A percentile compares a stretch with the other conserved stretches of the same genome.
These are phyloP conservation scores for Adrianichthys oophorus DNA, from an alignment of 2,797 vertebrate genomes.

Conservation along the genomic window DNA sequence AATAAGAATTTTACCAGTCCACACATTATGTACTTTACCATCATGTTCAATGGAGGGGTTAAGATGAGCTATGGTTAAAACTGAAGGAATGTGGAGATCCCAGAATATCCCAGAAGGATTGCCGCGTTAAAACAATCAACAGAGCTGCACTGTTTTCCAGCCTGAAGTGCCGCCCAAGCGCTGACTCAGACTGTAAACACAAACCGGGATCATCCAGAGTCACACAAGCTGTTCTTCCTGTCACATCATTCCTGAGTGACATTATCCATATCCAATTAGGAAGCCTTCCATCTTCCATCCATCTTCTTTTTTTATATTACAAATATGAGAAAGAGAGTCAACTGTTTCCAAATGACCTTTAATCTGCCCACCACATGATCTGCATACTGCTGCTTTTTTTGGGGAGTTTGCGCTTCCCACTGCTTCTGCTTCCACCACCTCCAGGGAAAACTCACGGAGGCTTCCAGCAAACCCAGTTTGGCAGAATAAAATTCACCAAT, in stretches of 20 bases:
- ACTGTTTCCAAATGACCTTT: constrained; percentile 51
- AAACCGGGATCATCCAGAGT: constrained; percentile 9
- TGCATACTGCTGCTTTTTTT: constrained; percentile 17
- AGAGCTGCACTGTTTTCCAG: constrained; percentile 32
- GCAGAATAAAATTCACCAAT: constrained; percentile 13
- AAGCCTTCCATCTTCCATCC: not conserved
- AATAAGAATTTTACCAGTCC: constrained; percentile 1
- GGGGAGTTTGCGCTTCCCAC: constrained; percentile 47
- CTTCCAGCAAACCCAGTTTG: constrained; percentile 33
- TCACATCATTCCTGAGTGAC: constrained; percentile 1
- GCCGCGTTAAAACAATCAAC: constrained; percentile 49
- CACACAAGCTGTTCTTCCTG: constrained; percentile 14
- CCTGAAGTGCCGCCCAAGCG: constrained; percentile 32
- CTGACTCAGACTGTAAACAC: constrained; percentile 59
- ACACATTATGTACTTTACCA: constrained; percentile 4
- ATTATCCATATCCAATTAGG: not conserved
- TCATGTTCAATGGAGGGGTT: not conserved
- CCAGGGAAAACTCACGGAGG: constrained; percentile 50
- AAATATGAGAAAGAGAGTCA: not conserved
- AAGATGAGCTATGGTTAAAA: constrained; percentile 4
- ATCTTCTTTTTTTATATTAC: not conserved
- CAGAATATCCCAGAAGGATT: constrained; percentile 44
- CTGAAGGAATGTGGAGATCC: constrained; percentile 43
- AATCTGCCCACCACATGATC: constrained; percentile 55
- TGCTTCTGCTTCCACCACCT: constrained; percentile 34